Conservation (phyloP, 2,888 invertebrate genomes). For the Cerceris rybyensis region DNA sequence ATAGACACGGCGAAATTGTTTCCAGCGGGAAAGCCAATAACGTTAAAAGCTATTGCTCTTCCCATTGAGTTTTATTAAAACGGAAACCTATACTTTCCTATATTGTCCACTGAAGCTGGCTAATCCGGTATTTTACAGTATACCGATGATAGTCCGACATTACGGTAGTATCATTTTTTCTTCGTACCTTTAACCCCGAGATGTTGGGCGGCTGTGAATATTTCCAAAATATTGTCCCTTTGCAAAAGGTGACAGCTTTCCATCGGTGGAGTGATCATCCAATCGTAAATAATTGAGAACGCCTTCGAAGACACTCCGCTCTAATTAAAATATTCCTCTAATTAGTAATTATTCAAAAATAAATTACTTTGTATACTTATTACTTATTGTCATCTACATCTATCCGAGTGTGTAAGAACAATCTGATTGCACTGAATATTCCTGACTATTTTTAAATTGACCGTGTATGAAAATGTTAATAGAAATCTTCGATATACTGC, state of each 20-base stretch:
- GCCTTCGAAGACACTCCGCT: conserved; percentile 83
- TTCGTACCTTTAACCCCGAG: conserved; percentile 86
- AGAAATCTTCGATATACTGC: no score
- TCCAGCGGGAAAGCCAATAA: neutral
- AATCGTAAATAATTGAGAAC: conserved; percentile 89
- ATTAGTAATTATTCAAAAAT: neutral
- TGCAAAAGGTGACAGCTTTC: conserved; percentile 86
- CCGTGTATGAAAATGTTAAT: no score
- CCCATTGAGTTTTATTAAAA: neutral
- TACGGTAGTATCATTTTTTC: neutral
- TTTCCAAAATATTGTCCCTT: conserved; percentile 88
- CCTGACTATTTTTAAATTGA: no score
- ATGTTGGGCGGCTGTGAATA: conserved; percentile 88
- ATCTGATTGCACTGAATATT: no score
- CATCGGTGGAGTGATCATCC: conserved; percentile 88
- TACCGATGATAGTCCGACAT: neutral
- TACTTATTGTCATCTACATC: no score
- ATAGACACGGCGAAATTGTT: neutral
- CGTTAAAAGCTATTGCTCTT: neutral
- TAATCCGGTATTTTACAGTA: neutral
- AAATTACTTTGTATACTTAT: no score
- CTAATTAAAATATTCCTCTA: conserved; percentile 58
- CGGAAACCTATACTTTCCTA: no score
- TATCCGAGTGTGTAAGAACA: no score
- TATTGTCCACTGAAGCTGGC: no score